phyloP scores from a whole-genome alignment of 2,113 vertebrate species.

The Phaetusa simplex region DNA sequence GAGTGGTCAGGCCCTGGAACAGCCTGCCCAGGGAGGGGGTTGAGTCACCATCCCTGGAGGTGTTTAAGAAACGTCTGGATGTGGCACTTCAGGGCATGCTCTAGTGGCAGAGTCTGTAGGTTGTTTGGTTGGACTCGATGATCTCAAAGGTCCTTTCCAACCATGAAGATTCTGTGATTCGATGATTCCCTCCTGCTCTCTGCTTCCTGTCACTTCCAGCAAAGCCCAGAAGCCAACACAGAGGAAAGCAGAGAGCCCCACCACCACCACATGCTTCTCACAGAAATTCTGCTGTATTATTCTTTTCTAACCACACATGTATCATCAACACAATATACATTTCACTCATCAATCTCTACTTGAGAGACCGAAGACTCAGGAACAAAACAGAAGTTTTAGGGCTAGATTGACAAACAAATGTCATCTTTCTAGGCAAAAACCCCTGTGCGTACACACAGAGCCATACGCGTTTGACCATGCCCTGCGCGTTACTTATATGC shows the following conservation, averaged over 20 bases:
- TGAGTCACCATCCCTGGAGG: no score
- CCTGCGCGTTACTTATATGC: fast-evolving
- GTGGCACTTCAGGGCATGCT: no score
- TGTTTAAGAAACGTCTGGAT: no score
- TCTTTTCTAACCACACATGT: background rate
- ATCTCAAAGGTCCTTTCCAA: no score
- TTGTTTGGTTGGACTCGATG: no score
- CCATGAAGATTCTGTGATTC: no score
- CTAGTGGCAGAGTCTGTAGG: no score
- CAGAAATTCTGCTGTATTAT: fast-evolving
- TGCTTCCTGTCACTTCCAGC: background rate
- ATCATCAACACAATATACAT: background rate
- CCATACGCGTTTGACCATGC: background rate
- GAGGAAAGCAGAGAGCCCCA: background rate
- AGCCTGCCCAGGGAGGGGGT: no score
- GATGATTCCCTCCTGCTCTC: background rate
- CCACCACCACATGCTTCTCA: background rate
- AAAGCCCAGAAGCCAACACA: background rate
- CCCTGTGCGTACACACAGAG: background rate
- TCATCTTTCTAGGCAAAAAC: background rate
- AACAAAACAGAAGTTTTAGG: background rate
- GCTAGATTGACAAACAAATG: background rate
- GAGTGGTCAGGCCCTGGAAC: no score
- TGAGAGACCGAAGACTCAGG: background rate
- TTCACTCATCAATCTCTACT: background rate